Evolutionary conservation across 1,140 invertebrate genomes (phyloP).

Genomic region (Bombus vancouverensis): DNA sequence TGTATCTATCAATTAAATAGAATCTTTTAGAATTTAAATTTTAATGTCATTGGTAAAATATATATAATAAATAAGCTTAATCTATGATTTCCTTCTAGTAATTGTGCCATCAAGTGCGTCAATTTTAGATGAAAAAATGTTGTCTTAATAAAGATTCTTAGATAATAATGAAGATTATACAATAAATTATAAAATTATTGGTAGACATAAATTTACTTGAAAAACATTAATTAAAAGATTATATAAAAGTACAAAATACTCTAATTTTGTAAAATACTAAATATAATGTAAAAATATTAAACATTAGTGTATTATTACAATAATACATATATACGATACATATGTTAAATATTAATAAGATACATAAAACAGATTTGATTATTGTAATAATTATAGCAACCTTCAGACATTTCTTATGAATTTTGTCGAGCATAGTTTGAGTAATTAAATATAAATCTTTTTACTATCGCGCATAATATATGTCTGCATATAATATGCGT

Average conservation of each 20-base stretch:
- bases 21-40: conserved; percentile 27
- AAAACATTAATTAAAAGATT: background rate
- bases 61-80: conserved; percentile 21
- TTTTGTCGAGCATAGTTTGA: background rate
- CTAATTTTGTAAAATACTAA: background rate
- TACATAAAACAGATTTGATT: too few species aligned
- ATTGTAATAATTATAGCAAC: background rate
- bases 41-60: conserved; percentile 26
- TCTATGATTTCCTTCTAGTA: conserved; percentile 30
- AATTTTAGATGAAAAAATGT: conserved; percentile 44
- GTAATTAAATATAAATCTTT: too few species aligned
- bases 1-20: conserved; percentile 1
- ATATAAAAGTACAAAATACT: background rate
- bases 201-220: background rate
- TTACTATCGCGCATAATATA: too few species aligned
- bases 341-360: background rate
- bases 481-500: too few species aligned
- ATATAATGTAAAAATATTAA: background rate
- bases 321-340: background rate
- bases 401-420: background rate
- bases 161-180: conserved; percentile 29
- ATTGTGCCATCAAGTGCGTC: conserved; percentile 61
- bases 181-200: conserved; percentile 17
- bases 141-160: conserved; percentile 39
- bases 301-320: background rate